These are phyloP conservation scores for Speoplatyrhinus poulsoni DNA, from an alignment of 2,113 vertebrate genomes.

Conservation along the genomic window DNA sequence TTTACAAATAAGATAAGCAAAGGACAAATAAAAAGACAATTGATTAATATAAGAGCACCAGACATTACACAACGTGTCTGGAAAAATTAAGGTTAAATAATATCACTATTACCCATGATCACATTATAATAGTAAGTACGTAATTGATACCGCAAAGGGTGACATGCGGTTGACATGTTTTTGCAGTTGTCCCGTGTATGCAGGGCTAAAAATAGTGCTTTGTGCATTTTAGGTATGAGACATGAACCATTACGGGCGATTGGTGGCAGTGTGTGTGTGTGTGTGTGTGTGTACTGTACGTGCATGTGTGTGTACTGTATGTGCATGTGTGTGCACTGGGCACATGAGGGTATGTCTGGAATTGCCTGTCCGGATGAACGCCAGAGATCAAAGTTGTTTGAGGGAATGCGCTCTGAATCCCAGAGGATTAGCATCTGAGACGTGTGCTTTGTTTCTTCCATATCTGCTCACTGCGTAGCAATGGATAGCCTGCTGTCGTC, in stretches of 20 bases:
- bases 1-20: no score
- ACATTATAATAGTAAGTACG: no score
- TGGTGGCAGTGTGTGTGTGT: slow-evolving; percentile 20
- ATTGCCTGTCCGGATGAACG: slow-evolving; percentile 69
- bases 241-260: slow-evolving; percentile 3
- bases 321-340: slow-evolving; percentile 19
- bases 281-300: slow-evolving; percentile 18
- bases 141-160: no score
- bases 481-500: slow-evolving; percentile 58
- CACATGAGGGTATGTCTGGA: slow-evolving; percentile 51
- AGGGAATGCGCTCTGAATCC: slow-evolving; percentile 72
- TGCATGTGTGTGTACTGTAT: neutral
- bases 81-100: no score
- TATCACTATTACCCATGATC: no score
- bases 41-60: no score
- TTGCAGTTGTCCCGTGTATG: neutral
- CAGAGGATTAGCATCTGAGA: slow-evolving; percentile 73
- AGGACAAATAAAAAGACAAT: no score
- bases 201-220: slow-evolving; percentile 37
- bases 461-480: slow-evolving; percentile 56
- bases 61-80: no score
- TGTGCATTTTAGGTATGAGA: no score
- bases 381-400: slow-evolving; percentile 76
- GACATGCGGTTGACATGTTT: no score
- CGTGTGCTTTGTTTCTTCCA: slow-evolving; percentile 71